Conservation (phyloP, 2,113 vertebrate species). For the Ancistrus triradiatus region DNA sequence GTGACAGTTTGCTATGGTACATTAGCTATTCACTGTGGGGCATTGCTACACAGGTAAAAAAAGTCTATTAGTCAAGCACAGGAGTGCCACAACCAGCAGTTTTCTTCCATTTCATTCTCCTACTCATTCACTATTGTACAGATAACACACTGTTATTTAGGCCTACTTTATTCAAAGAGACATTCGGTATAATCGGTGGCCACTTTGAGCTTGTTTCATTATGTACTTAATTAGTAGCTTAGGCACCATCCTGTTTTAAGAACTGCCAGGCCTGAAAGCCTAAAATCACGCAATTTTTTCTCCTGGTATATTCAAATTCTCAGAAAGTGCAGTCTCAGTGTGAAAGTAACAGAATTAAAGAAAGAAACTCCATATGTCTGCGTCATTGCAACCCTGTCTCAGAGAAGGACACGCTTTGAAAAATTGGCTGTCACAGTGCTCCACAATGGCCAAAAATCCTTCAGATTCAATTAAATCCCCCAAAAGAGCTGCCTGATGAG, state of each 20-base stretch:
- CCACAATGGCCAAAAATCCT: conserved; percentile 1
- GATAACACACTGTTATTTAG: conserved; percentile 20
- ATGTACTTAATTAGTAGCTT: conserved; percentile 47
- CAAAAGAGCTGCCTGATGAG: conserved; percentile 31
- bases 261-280: conserved; percentile 32
- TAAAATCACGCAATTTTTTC: conserved; percentile 12
- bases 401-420: conserved; percentile 17
- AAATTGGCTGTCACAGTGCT: conserved; percentile 27
- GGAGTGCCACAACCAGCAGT: too few relatives aligned
- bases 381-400: background rate
- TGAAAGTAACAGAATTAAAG: conserved; percentile 2
- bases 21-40: too few relatives aligned
- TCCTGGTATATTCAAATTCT: too few relatives aligned
- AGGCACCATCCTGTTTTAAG: conserved; percentile 24
- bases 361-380: background rate
- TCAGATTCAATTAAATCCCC: conserved; percentile 32
- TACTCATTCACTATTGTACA: too few relatives aligned
- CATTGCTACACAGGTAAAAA: too few relatives aligned
- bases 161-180: conserved; percentile 31
- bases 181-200: conserved; percentile 33
- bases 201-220: conserved; percentile 37
- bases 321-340: background rate
- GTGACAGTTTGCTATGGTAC: too few relatives aligned
- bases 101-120: too few relatives aligned
- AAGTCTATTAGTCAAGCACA: too few relatives aligned